phyloP scores from a whole-genome alignment of 2,797 vertebrate species.

The Sternotherus odoratus region DNA sequence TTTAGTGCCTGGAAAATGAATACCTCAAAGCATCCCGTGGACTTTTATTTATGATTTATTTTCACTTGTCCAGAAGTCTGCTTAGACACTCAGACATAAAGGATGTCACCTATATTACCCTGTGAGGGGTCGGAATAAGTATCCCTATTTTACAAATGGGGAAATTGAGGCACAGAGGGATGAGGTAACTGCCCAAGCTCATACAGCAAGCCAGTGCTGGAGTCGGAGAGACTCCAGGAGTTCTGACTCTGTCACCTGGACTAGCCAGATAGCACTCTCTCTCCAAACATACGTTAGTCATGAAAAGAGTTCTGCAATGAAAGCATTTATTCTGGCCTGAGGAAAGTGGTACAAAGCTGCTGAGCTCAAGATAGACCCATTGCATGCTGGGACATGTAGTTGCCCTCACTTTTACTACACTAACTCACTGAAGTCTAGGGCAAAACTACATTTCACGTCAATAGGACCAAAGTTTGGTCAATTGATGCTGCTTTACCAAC shows the following conservation, averaged over 20 bases:
- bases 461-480: neutral
- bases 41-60: neutral
- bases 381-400: neutral
- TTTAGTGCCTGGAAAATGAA: neutral
- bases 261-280: neutral
- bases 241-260: neutral
- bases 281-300: neutral
- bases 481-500: neutral
- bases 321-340: neutral
- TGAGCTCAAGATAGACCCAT: neutral
- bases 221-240: neutral
- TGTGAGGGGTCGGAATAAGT: constrained; percentile 12
- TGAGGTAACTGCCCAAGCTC: neutral
- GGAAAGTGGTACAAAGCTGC: neutral
- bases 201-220: neutral
- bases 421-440: neutral
- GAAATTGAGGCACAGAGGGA: constrained; percentile 56
- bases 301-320: neutral
- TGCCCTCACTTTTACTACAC: neutral
- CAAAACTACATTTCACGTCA: neutral
- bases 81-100: neutral
- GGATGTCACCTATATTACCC: neutral
- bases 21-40: neutral
- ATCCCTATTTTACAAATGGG: neutral
- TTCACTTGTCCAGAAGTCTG: constrained; percentile 47